These are phyloP conservation scores for Epizoanthus fatuus DNA, from an alignment of 92 coral and sea anemone genomes.

Conservation along the genomic window DNA sequence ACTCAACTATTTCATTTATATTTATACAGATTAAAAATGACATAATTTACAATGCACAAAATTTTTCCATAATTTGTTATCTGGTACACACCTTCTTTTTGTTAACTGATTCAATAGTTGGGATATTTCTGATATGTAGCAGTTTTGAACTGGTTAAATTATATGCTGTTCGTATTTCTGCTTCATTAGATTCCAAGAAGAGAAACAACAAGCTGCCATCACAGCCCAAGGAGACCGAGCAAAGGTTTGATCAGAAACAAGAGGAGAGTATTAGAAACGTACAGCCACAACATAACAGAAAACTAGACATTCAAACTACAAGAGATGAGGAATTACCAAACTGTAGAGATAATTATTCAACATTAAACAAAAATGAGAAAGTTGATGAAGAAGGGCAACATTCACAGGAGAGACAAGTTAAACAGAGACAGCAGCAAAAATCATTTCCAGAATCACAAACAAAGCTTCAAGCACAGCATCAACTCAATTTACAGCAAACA, in stretches of 20 bases:
- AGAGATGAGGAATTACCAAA: slow-evolving; percentile 7
- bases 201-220: neutral
- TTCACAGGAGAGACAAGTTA: slow-evolving; percentile 4
- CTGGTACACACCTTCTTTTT: neutral
- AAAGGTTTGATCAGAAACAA: slow-evolving; percentile 10
- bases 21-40: too few species aligned
- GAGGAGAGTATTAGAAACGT: neutral
- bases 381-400: slow-evolving; percentile 20
- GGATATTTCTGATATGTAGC: too few species aligned
- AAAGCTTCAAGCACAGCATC: slow-evolving; percentile 36
- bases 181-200: slow-evolving; percentile 23
- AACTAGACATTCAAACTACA: slow-evolving; percentile 14
- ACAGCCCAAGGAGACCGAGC: slow-evolving; percentile 11
- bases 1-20: neutral
- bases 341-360: neutral
- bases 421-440: slow-evolving; percentile 19
- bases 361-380: slow-evolving; percentile 25
- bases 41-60: too few species aligned
- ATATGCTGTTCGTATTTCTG: neutral
- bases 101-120: neutral
- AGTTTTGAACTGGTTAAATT: too few species aligned
- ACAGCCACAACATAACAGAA: slow-evolving; percentile 10
- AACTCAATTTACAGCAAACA: neutral
- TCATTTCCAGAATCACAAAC: slow-evolving; percentile 23
- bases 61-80: too few species aligned